Evolutionary conservation across 2,113 vertebrate species (phyloP).

Genomic region (Microtus ochrogaster): DNA sequence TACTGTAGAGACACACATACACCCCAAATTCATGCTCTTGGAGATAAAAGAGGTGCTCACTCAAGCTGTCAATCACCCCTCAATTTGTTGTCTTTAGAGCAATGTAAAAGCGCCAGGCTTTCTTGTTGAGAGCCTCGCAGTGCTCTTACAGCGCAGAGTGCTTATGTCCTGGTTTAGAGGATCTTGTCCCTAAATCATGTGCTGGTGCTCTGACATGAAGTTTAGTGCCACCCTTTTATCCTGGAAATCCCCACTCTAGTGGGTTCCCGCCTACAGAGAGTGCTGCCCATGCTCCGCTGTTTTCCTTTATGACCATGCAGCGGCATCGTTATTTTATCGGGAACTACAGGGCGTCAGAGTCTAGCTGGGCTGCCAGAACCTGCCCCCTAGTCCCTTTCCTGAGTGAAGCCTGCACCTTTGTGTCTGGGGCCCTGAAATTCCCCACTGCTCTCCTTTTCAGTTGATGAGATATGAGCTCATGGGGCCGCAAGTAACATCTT

Average conservation of each 20-base stretch:
- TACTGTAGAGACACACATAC: background rate
- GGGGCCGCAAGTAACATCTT: conserved; percentile 6
- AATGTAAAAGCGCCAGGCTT: background rate
- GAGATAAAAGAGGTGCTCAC: background rate
- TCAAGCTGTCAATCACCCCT: background rate
- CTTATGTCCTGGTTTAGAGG: background rate
- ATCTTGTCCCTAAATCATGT: background rate
- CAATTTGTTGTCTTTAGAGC: conserved; percentile 34
- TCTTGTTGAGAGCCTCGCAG: background rate
- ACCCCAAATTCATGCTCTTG: background rate
- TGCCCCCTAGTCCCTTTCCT: background rate
- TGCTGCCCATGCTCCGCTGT: background rate
- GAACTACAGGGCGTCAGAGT: background rate
- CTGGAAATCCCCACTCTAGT: background rate
- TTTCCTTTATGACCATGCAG: background rate
- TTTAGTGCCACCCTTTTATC: background rate
- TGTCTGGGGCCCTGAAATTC: background rate
- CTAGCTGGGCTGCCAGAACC: background rate
- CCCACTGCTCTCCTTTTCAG: background rate
- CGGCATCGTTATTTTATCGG: background rate
- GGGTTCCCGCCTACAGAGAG: background rate
- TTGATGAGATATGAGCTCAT: conserved; percentile 1
- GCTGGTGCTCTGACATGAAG: background rate
- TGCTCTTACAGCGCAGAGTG: background rate
- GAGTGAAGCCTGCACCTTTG: background rate